These are phyloP conservation scores for Dioctria rufipes DNA, from an alignment of 2,888 invertebrate genomes.

Conservation along the genomic window DNA sequence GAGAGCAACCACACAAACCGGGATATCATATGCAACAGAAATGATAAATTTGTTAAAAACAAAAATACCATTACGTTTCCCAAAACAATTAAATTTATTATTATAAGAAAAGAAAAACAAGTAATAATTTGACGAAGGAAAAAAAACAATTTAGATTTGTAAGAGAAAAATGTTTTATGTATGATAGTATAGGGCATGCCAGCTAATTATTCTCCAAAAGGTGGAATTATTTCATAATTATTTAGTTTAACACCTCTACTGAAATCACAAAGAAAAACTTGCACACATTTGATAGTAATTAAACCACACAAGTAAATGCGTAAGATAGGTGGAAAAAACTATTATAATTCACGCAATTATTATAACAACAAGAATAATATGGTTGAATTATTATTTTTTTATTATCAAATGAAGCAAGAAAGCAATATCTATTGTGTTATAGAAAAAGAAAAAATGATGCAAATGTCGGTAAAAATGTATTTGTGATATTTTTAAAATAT, in stretches of 20 bases:
- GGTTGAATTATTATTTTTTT: neutral
- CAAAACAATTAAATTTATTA: constrained; percentile 31
- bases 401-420: neutral
- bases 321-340: too few species aligned
- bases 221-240: constrained; percentile 23
- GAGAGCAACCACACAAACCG: constrained; percentile 22
- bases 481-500: constrained; percentile 43
- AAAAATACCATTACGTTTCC: constrained; percentile 26
- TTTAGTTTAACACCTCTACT: constrained; percentile 10
- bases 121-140: neutral
- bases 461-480: constrained; percentile 15
- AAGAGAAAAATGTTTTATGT: constrained; percentile 21
- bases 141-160: neutral
- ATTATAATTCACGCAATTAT: neutral
- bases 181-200: neutral
- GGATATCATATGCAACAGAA: constrained; percentile 18
- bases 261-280: too few species aligned
- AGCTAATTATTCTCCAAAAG: neutral
- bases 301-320: too few species aligned
- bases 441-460: constrained; percentile 2
- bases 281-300: too few species aligned
- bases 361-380: neutral
- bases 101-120: constrained; percentile 18
- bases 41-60: constrained; percentile 1
- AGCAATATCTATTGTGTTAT: neutral